Conservation (phyloP, 2,888 invertebrate genomes). For the Callinectes sapidus region DNA sequence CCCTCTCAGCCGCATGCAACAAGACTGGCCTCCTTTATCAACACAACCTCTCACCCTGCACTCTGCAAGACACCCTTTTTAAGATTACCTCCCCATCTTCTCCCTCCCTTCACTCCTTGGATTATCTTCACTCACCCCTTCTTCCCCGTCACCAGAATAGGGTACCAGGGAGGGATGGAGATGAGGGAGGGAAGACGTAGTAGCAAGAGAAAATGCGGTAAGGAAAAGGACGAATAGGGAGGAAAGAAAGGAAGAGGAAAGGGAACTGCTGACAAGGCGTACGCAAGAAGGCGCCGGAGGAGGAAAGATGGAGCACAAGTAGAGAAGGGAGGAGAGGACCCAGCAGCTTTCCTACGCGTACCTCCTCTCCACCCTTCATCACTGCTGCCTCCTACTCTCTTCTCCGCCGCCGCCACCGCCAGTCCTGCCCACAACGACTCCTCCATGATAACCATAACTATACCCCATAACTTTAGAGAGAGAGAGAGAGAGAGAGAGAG, state of each 20-base stretch:
- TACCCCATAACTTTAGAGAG: not conserved
- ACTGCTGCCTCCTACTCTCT: not conserved
- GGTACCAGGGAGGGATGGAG: not conserved
- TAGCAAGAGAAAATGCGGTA: not conserved
- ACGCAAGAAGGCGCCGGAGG: not conserved
- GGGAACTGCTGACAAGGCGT: not conserved
- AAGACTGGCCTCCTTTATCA: conserved; percentile 22
- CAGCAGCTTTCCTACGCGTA: conserved; percentile 28
- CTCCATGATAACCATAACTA: conserved; percentile 35
- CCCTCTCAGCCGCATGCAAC: not conserved
- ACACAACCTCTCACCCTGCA: not conserved
- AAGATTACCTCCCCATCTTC: conserved; percentile 22
- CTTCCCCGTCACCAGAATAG: not conserved
- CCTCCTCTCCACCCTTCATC: conserved; percentile 7
- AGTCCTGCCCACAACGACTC: not conserved
- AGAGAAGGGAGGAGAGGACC: not conserved
- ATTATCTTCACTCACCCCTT: not conserved
- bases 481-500: conserved; percentile 12
- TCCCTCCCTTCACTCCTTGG: not conserved
- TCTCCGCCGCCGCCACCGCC: not conserved
- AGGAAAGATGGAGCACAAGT: not conserved
- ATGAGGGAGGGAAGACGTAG: not conserved
- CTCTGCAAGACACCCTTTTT: not conserved
- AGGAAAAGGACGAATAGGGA: not conserved
- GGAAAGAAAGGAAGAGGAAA: not conserved